Conservation (phyloP, 2,797 vertebrate species). For the Cirrhinus mrigala region DNA sequence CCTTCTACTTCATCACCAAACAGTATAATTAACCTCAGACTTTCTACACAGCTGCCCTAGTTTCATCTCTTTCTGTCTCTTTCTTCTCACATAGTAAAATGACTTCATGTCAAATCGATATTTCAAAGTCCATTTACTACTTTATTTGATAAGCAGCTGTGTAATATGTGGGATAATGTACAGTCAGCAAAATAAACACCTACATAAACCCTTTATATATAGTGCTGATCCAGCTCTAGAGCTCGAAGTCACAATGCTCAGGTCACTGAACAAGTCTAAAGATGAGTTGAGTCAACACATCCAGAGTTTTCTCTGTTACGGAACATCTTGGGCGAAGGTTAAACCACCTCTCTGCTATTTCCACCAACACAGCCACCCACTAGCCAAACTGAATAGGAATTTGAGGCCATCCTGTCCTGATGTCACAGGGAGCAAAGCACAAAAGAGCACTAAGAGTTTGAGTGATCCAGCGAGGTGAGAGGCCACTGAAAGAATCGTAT, state of each 20-base stretch:
- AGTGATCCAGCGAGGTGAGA: constrained; percentile 26
- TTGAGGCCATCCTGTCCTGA: constrained; percentile 18
- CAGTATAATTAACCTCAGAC: background rate
- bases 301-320: constrained; percentile 22
- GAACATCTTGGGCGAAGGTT: constrained; percentile 46
- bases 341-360: constrained; percentile 38
- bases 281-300: constrained; percentile 36
- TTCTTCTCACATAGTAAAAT: constrained; percentile 1
- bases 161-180: background rate
- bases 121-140: background rate
- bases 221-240: constrained; percentile 10
- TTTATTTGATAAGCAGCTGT: background rate
- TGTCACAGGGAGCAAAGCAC: constrained; percentile 12
- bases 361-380: constrained; percentile 51
- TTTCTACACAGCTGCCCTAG: background rate
- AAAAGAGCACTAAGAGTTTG: constrained; percentile 34
- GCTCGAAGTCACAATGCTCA: background rate
- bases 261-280: constrained; percentile 30
- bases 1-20: background rate
- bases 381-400: constrained; percentile 11
- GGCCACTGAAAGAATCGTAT: constrained; percentile 15
- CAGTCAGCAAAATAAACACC: constrained; percentile 37
- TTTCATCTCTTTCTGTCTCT: too few relatives aligned
- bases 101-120: constrained; percentile 1
- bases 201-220: constrained; percentile 10